Base-by-base conservation (phyloP, 2,797 vertebrate species). In the Pseudochromis fuscus region DNA sequence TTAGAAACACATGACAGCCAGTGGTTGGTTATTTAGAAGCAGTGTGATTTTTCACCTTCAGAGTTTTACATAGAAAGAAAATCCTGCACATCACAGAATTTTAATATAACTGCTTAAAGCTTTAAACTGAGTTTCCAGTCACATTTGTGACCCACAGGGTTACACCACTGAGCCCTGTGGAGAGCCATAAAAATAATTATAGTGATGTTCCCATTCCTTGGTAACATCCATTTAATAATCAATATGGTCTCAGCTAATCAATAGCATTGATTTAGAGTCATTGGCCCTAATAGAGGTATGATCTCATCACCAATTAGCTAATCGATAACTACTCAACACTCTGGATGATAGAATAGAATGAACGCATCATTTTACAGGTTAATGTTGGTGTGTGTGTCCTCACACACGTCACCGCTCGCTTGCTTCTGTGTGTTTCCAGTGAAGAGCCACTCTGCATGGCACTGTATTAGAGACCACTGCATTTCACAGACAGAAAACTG, bases 271-370 rank as follows among this genome's bases (percentile, higher is more conserved):
- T 72, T 77, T 55, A 60, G 53, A 73, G 48, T 77, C 38, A 65
- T 45, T 73, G 33, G 38, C 40, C 71, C 57, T 72, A 68, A 88
- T 62, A 65, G 72, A 45, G 37, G 46, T 63, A 80, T 83, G 77
- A 88, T 79, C 67, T 76, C 60, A 75, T 77, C 48, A 44, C 59
- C 37, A 75, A 84, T 87, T 82, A 75, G 66, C 42, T 65, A 67
- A 80, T 90, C 83, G 5, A 86, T 90, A 86, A 48, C 35, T 45
- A 70, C 71, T 87, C 35, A 72, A 40, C 68, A 59, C 50, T 52
- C 5, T 35, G 37, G 63, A 15, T 38, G 23, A 65, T 37, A 50
- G 33, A 70, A 60, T 8, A 33, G 16, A 74, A 59, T 23, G 19
- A 77, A 52, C 15, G 42, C 13, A 51, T 73, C 24, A 35, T 56